Base-by-base conservation (phyloP, 2,113 vertebrate species). In the Poeciliopsis occidentalis region DNA sequence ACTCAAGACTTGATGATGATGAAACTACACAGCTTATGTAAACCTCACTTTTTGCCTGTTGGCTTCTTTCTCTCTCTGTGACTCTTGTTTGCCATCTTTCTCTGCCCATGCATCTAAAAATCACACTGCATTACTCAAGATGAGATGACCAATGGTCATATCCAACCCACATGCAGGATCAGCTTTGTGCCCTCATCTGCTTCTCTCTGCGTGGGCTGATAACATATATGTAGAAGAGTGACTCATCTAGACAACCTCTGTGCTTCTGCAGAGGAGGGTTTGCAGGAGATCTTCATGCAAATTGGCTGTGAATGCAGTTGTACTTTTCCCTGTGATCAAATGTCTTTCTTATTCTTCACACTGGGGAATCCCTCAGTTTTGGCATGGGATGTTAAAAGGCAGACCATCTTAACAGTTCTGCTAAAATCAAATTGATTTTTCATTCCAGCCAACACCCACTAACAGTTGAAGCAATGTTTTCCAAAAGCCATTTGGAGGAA, bases 21-120 rank as follows among this genome's bases (percentile, higher is more conserved):
- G 72, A 82, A 73, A 71, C 70, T 24, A 39, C 69, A 88, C 67
- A 81, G 76, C 78, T 91, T 89, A 87, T 3, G 47, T 87, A 89
- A 92, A 85, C 69, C 44, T 73, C 64, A 24, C 34, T 5, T 72
- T 83, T 32, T 79, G 54, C 81, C 70, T 66, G 30, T 51, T 75
- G 78, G 78, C 78, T 30, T 78, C 26, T 65, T 47, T 57, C 60
- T 51, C 67, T 68, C 30, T 51, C 60, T 57, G 13, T 73, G 67
- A 22, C 30, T 44, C 29, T 51, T 10, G 63, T 1, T 76, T 60
- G 26, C 64, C 47, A 30, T 62, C 51, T 63, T 34, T 51, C 30
- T 67, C 30, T 60, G 61, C 67, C 32, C 75, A 24, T 60, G 72
- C 71, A 30, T 83, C 47, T 87, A 69, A 71, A 85, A 86, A 65